A percentile compares a stretch with the other conserved stretches of the same genome.
phyloP scores from a whole-genome alignment of 2,888 invertebrate species.

The Parelbella ahira region DNA sequence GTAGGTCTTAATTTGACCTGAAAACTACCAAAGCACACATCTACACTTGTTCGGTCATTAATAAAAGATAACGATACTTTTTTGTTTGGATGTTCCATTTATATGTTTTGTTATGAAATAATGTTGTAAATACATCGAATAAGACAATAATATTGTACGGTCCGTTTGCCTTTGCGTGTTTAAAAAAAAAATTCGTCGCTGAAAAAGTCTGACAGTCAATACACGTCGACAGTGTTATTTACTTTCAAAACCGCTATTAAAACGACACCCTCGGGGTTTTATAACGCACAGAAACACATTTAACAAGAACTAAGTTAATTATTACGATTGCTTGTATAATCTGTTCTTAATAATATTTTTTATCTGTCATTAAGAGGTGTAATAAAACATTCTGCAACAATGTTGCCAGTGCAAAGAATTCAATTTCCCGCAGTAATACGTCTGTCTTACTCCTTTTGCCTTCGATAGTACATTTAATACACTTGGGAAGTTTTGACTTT shows the following conservation, averaged over 20 bases:
- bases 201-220: conserved; percentile 11
- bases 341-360: too few species aligned
- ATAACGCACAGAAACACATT: too few species aligned
- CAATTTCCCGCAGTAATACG: conserved; percentile 32
- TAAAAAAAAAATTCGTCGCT: conserved; percentile 11
- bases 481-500: conserved; percentile 54
- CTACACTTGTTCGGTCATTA: conserved; percentile 17
- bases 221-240: too few species aligned
- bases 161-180: conserved; percentile 21
- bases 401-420: background rate
- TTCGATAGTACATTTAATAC: conserved; percentile 54
- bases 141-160: conserved; percentile 21
- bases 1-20: conserved; percentile 5
- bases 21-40: conserved; percentile 12
- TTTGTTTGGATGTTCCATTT: conserved; percentile 10
- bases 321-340: too few species aligned
- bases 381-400: too few species aligned
- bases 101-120: conserved; percentile 13
- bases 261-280: too few species aligned
- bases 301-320: too few species aligned
- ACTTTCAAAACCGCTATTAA: conserved; percentile 11
- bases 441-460: conserved; percentile 43
- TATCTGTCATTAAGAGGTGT: too few species aligned
- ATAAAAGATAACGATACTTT: conserved; percentile 11
- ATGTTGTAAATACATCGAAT: conserved; percentile 3